Percentiles rank a stretch among this genome's conserved stretches.
Evolutionary conservation across 2,113 vertebrate species (phyloP).

Genomic region (Scomber colias): DNA sequence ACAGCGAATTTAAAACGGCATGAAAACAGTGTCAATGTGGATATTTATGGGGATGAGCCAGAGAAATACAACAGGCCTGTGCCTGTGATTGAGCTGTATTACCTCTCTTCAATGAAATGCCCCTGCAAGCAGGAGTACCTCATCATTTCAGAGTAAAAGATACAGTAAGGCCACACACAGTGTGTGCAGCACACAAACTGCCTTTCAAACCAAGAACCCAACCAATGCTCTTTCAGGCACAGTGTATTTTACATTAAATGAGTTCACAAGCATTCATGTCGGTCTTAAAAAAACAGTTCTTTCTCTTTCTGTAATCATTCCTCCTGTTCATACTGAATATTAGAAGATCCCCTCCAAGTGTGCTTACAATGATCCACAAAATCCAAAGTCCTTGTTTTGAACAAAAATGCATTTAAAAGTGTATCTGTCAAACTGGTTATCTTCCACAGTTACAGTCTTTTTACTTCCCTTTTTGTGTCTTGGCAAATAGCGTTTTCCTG

Average conservation of each 20-base stretch:
- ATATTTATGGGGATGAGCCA: constrained; percentile 55
- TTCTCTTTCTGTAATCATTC: too few species aligned
- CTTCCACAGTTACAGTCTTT: too few species aligned
- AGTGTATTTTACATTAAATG: background rate
- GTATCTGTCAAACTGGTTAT: too few species aligned
- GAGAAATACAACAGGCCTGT: constrained; percentile 44
- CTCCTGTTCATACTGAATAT: too few species aligned
- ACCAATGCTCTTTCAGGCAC: background rate
- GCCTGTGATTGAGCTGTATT: constrained; percentile 40
- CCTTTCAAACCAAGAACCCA: constrained; percentile 9
- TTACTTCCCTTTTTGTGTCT: too few species aligned
- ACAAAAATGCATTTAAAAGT: too few species aligned
- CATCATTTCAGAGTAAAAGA: constrained; percentile 26
- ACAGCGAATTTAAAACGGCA: constrained; percentile 42
- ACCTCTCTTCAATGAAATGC: constrained; percentile 34
- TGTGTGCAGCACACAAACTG: constrained; percentile 24
- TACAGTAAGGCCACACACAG: constrained; percentile 62
- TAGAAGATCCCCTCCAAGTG: too few species aligned
- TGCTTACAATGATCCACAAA: too few species aligned
- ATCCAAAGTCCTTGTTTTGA: too few species aligned
- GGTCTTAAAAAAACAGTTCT: too few species aligned
- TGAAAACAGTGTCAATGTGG: constrained; percentile 58
- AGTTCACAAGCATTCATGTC: too few species aligned
- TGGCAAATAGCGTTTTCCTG: too few species aligned
- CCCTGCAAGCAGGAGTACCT: constrained; percentile 11